Percentiles rank a stretch among this genome's conserved stretches.
phyloP scores from a whole-genome alignment of 2,888 invertebrate species.

The Marronus borbonicus region DNA sequence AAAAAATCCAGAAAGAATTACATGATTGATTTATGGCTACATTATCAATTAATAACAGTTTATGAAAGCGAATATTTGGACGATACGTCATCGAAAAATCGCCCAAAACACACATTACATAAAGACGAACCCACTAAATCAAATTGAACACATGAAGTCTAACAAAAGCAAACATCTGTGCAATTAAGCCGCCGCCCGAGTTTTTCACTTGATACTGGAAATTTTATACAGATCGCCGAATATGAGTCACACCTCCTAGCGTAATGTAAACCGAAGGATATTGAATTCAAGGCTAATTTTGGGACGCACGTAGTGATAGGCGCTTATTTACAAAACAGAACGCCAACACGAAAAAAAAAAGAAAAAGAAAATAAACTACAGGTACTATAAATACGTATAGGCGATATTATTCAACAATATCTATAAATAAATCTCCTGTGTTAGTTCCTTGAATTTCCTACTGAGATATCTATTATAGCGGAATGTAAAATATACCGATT shows the following conservation, averaged over 20 bases:
- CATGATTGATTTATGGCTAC: neutral
- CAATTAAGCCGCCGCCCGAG: neutral
- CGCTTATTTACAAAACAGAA: slow-evolving; percentile 6
- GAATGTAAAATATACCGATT: neutral
- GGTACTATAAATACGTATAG: neutral
- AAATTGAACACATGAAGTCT: neutral
- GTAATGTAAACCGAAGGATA: neutral
- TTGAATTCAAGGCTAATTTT: slow-evolving; percentile 25
- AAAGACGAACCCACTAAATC: slow-evolving; percentile 5
- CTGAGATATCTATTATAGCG: too few relatives aligned
- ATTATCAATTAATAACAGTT: slow-evolving; percentile 7
- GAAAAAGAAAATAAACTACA: neutral
- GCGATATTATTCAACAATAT: slow-evolving; percentile 23
- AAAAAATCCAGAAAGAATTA: too few relatives aligned
- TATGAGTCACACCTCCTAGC: neutral
- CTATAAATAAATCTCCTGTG: slow-evolving; percentile 15
- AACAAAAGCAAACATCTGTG: neutral
- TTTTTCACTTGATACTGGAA: slow-evolving; percentile 11
- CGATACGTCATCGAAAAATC: neutral
- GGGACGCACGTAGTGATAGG: slow-evolving; percentile 2
- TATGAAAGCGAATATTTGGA: neutral
- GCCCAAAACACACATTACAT: neutral
- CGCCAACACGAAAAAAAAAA: neutral
- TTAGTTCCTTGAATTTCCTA: slow-evolving; percentile 1
- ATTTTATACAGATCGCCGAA: neutral